Evolutionary conservation across 2,113 vertebrate genomes (phyloP).

Genomic region (Alethe castanea): DNA sequence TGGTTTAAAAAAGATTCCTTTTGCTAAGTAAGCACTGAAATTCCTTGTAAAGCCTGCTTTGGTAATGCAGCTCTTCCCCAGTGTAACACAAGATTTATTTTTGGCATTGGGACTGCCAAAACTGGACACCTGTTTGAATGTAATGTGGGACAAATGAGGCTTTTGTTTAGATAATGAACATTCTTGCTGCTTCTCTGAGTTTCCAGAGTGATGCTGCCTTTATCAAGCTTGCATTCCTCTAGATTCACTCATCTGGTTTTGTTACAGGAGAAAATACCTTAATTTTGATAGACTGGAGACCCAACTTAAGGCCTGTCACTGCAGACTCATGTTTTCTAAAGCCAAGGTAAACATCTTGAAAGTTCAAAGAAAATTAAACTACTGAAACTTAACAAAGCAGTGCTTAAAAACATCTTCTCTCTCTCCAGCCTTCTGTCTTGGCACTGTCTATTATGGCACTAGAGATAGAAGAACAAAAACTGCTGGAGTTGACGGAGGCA

Average conservation of each 20-base stretch:
- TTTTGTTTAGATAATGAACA: not conserved
- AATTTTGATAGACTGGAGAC: conserved; percentile 91
- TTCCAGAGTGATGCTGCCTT: not conserved
- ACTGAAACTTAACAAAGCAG: not conserved
- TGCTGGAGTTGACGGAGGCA: conserved; percentile 73
- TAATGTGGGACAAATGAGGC: not conserved
- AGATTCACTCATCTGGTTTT: not conserved
- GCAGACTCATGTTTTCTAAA: conserved; percentile 91
- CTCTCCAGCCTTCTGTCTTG: conserved; percentile 86
- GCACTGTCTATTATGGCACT: conserved; percentile 84
- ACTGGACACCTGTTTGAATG: not conserved
- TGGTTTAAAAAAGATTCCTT: not conserved
- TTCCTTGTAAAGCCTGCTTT: not conserved
- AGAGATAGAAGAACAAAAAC: conserved; percentile 82
- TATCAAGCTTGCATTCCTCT: not conserved
- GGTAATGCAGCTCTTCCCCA: not conserved
- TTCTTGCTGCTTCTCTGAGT: not conserved
- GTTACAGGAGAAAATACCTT: conserved; percentile 77
- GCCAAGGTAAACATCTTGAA: conserved; percentile 82
- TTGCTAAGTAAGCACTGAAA: not conserved
- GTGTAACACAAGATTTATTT: not conserved
- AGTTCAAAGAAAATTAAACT: not conserved
- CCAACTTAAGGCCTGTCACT: conserved; percentile 94
- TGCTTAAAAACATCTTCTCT: not conserved
- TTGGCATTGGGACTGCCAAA: not conserved